Evolutionary conservation across 2,113 vertebrate species (phyloP).

Genomic region (Thryonomys swinderianus): DNA sequence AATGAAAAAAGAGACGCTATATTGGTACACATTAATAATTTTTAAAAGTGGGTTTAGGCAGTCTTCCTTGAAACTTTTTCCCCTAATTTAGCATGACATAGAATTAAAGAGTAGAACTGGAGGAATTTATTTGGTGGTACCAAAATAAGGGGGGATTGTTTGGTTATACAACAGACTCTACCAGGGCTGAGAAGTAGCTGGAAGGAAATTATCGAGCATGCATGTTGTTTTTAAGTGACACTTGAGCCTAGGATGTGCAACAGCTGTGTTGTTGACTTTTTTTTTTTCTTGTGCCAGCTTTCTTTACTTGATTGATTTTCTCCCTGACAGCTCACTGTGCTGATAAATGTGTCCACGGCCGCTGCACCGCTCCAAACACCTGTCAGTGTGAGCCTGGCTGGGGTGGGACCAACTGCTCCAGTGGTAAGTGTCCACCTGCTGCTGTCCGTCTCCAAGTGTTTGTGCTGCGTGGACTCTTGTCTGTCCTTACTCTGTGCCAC

Average conservation of each 20-base stretch:
- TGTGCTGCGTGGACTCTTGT: conserved; percentile 50
- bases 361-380: conserved; percentile 97
- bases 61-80: conserved; percentile 61
- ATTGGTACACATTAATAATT: conserved; percentile 22
- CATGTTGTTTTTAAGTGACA: conserved; percentile 77
- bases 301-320: conserved; percentile 81
- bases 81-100: conserved; percentile 60
- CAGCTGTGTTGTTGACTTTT: conserved; percentile 66
- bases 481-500: not conserved
- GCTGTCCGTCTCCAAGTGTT: conserved; percentile 83
- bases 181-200: conserved; percentile 44
- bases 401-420: conserved; percentile 98
- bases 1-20: not conserved
- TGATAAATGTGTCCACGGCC: conserved; percentile 97
- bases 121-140: conserved; percentile 56
- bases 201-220: conserved; percentile 51
- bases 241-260: conserved; percentile 59
- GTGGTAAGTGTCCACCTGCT: conserved; percentile 96
- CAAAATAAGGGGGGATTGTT: conserved; percentile 57
- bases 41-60: conserved; percentile 8
- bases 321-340: conserved; percentile 93
- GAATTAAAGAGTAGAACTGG: conserved; percentile 47
- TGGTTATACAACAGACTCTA: conserved; percentile 12
- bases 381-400: conserved; percentile 99
- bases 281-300: conserved; percentile 68